Conservation (phyloP, 2,113 vertebrate genomes). For the Motacilla alba region DNA sequence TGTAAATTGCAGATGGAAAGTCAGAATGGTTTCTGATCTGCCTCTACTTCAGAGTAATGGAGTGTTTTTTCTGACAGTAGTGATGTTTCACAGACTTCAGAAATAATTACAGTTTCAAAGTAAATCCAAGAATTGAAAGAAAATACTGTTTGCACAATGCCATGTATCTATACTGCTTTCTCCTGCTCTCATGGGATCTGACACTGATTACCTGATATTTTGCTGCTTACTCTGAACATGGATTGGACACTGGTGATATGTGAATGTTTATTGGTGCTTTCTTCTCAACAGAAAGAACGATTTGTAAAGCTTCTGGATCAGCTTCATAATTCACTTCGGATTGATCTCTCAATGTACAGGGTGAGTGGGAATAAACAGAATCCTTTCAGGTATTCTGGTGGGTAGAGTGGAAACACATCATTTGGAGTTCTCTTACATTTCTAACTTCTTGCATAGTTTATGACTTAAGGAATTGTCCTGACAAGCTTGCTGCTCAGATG, state of each 20-base stretch:
- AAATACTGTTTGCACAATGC: background rate
- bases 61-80: background rate
- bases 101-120: background rate
- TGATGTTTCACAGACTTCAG: background rate
- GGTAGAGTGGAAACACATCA: background rate
- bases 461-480: background rate
- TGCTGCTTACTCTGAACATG: background rate
- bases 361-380: constrained; percentile 71
- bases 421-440: background rate
- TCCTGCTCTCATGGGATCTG: background rate
- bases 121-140: background rate
- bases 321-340: constrained; percentile 94
- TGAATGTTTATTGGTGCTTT: constrained; percentile 3
- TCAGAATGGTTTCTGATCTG: background rate
- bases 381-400: background rate
- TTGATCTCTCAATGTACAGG: constrained; percentile 96
- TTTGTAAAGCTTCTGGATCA: constrained; percentile 98
- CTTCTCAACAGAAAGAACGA: constrained; percentile 87
- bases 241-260: background rate
- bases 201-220: background rate
- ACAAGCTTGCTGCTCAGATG: background rate
- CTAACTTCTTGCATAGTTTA: background rate
- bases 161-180: background rate
- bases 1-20: background rate
- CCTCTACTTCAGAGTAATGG: background rate